Percentiles rank a stretch among this genome's conserved stretches.
phyloP scores from a whole-genome alignment of 2,797 vertebrate species.

The Neosilurus hyrtlii region DNA sequence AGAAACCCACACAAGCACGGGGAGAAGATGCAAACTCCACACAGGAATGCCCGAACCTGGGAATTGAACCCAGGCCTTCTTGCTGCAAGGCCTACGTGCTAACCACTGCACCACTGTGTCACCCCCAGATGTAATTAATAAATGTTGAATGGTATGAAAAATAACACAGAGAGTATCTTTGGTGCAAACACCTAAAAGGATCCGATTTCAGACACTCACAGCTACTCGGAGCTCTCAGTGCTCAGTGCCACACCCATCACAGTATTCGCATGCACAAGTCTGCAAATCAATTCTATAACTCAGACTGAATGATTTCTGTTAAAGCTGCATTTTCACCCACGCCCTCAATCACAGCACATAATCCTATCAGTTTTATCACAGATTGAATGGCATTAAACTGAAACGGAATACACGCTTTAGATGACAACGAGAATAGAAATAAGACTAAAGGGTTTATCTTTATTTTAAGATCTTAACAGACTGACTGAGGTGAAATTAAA shows the following conservation, averaged over 20 bases:
- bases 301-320: neutral
- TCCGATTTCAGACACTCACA: neutral
- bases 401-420: neutral
- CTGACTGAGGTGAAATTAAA: neutral
- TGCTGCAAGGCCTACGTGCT: no score
- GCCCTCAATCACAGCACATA: neutral
- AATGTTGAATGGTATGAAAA: neutral
- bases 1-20: no score
- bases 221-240: neutral
- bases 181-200: neutral
- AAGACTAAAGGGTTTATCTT: neutral
- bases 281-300: neutral
- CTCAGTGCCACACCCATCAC: neutral
- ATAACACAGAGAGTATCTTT: neutral
- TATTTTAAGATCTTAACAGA: neutral
- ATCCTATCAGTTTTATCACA: neutral
- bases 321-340: neutral
- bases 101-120: no score
- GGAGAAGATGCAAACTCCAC: no score
- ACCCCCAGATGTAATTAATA: neutral
- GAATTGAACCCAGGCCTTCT: no score
- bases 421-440: neutral
- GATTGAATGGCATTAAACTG: neutral
- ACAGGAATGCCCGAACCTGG: no score
- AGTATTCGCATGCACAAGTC: neutral